phyloP scores from a whole-genome alignment of 2,888 invertebrate species.

The Lissocephala sabroskyi region DNA sequence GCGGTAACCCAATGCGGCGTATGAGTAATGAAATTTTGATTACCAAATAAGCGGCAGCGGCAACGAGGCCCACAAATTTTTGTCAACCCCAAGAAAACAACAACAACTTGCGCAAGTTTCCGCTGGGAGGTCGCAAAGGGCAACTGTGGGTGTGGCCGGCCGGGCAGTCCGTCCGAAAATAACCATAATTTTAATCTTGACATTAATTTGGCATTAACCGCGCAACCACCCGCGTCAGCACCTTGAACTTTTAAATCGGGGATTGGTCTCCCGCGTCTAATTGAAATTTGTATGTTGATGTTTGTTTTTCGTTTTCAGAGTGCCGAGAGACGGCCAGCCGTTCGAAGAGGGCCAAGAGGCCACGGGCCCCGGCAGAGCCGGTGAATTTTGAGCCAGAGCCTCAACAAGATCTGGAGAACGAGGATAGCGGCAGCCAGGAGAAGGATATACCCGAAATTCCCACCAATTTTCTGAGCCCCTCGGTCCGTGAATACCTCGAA shows the following conservation, averaged over 20 bases:
- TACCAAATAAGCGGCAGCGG: neutral
- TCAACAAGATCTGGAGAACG: slow-evolving; percentile 72
- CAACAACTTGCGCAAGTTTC: slow-evolving; percentile 6
- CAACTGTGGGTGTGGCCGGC: slow-evolving; percentile 29
- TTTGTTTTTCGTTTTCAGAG: slow-evolving; percentile 71
- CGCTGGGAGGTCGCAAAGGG: too few relatives aligned
- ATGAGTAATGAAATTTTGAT: neutral
- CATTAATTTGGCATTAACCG: too few relatives aligned
- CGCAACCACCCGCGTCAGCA: too few relatives aligned
- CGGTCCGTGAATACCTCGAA: slow-evolving; percentile 88
- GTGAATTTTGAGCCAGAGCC: slow-evolving; percentile 72
- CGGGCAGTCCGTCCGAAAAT: too few relatives aligned
- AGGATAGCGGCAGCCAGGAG: slow-evolving; percentile 69
- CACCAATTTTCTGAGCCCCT: slow-evolving; percentile 86
- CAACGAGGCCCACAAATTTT: neutral
- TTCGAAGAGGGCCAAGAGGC: slow-evolving; percentile 76
- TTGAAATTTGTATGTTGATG: slow-evolving; percentile 18
- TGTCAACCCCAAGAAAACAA: slow-evolving; percentile 1
- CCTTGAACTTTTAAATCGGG: slow-evolving; percentile 32
- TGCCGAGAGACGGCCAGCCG: slow-evolving; percentile 72
- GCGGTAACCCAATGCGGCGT: neutral
- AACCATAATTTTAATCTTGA: too few relatives aligned
- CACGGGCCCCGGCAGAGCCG: slow-evolving; percentile 75
- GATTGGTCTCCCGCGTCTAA: slow-evolving; percentile 8
- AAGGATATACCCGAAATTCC: slow-evolving; percentile 76